Base-by-base conservation (phyloP, 2,888 invertebrate species). In the Cerastoderma edule region DNA sequence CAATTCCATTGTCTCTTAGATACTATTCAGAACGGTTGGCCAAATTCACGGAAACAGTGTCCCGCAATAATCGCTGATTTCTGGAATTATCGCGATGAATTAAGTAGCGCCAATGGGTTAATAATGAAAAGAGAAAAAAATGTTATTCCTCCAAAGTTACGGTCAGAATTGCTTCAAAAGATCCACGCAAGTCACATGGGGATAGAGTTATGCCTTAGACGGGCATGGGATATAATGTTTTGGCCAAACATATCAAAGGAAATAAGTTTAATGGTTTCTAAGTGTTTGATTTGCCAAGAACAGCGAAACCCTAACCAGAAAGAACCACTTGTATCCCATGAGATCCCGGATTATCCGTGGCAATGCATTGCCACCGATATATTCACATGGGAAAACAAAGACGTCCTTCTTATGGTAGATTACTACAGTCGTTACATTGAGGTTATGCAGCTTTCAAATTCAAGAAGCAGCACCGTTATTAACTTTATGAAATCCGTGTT, bases 201-300 rank as follows among this genome's bases (percentile, higher is more conserved):
- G 13, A 46, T 64, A n/a, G 48, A 48, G 22, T 64, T 46, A 10
- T 64, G 46, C n/a, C 28, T 64, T 5, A 50, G 76, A 30, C 46
- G 66, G 53, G 67, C 69, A 3, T 39, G 75, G 27, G 78, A 78
- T 54, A 30, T 13, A 19, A 30, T 80, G 2, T 81, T 65, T 56
- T 81, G 81, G 73, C 78, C 72, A 33, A 57, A 65, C 10, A 75
- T 78, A 70, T 78, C 56, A 28, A 24, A 60, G 13, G 76, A 71
- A 63, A 64, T 76, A 0, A 60, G 48, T 48, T 74, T 68, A 16
- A 65, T 54, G 44, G 56, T 78, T 50, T 19, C 19, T 6, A 67
- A 67, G 54, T 75, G 67, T 32, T 64, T 63, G 27, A 67, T 66
- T 33, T 74, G 72, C 64, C 28, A 35, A 46, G 67, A 75, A 46